Evolutionary conservation across 2,113 vertebrate genomes (phyloP).

Genomic region (Phalacrocorax pelagicus): DNA sequence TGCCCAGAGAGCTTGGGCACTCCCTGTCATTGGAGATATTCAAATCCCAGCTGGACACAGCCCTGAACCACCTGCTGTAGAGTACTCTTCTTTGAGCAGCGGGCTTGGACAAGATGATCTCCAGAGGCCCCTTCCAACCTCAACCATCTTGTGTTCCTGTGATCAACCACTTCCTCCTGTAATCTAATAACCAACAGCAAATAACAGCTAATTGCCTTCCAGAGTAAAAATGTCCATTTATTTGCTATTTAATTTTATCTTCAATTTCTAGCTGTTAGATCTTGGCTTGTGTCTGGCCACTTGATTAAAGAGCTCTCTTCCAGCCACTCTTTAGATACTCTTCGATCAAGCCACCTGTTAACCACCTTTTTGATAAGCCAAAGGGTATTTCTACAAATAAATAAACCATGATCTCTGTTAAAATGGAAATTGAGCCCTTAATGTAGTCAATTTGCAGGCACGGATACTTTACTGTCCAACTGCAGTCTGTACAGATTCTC

Average conservation of each 20-base stretch:
- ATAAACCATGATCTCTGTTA: conserved; percentile 18
- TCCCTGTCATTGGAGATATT: neutral
- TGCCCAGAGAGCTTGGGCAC: neutral
- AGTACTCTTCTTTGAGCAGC: neutral
- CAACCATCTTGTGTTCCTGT: neutral
- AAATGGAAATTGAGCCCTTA: conserved; percentile 51
- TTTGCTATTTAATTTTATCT: conserved; percentile 27
- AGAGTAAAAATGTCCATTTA: neutral
- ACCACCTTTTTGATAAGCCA: conserved; percentile 42
- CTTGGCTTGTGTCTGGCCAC: conserved; percentile 23
- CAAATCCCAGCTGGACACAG: neutral
- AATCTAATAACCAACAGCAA: conserved; percentile 10
- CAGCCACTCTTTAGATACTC: neutral
- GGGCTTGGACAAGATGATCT: neutral
- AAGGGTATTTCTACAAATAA: conserved; percentile 48
- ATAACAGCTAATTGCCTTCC: conserved; percentile 1
- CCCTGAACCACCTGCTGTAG: neutral
- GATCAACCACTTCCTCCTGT: neutral
- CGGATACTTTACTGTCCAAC: neutral
- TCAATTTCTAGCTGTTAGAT: conserved; percentile 7
- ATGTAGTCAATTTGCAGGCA: conserved; percentile 32
- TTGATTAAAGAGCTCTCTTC: conserved; percentile 48
- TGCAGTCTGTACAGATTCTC: neutral
- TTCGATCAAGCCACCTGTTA: conserved; percentile 47
- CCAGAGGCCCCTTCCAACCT: neutral